Evolutionary conservation across 2,888 invertebrate genomes (phyloP), one percentile per base, ranked within the genome.

Genomic region (Acleris laterana): DNA sequence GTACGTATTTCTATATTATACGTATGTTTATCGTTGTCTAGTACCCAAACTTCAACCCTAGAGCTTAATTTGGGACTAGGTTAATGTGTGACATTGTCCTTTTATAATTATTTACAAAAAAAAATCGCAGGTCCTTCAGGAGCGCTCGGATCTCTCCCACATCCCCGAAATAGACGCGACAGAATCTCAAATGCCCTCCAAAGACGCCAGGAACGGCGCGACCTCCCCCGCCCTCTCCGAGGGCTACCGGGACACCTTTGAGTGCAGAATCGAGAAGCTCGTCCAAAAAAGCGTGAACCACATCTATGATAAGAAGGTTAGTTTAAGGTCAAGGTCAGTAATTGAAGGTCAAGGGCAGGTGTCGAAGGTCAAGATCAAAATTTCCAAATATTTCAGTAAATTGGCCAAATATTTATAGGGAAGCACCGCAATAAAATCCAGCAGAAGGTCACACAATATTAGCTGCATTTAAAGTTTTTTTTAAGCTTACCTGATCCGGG

Each of bases 231-330:
- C 78, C 11, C 68, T 77, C 28, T 69, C 78, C 6, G 81, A 83
- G 25, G 78, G 79, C 71, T 79, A 75, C 62, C 74, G 76, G 46
- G 75, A 68, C 62, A 77, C 88, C 5, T 92, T 92, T 70, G 90
- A 92, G 62, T 91, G 90, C 58, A 79, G 90, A 65, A 83, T 93
- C 63, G 90, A 90, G 13, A 91, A 89, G 53, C 68, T 93, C 0
- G 91, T 93, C 0, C 88, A 90, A 48, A 85, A 90, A 48, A 90
- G 89, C 50, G 92, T 92, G 0, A 90, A 90, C 49, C 91, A 91
- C 38, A 86, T 92, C 16, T 92, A 81, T 62, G 75, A 87, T n/a
- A 84, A 84, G 62, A 89, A 85, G 61, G 86, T 38, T 32, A 9
- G 32, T 32, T 32, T 9, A 32, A 32, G 9, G 32, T 9, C 9